Evolutionary conservation across 2,888 invertebrate species (phyloP).

Genomic region (Ormyrus nitidulus): DNA sequence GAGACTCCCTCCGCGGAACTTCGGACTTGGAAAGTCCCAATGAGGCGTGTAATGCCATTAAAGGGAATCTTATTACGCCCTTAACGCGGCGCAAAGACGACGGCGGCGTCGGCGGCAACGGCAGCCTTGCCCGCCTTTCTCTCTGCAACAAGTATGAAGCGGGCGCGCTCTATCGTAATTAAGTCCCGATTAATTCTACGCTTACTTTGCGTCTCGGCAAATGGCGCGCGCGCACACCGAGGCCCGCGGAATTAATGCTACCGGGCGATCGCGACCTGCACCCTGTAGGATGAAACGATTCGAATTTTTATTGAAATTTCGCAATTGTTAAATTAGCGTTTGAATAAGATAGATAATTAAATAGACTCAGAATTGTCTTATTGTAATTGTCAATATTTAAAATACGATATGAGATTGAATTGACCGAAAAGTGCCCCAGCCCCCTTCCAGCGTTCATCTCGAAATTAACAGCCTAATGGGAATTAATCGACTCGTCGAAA

Average conservation of each 20-base stretch:
- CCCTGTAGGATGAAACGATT: no score
- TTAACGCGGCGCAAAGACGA: slow-evolving; percentile 61
- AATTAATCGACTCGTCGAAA: no score
- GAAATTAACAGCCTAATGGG: no score
- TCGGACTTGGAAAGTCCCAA: slow-evolving; percentile 74
- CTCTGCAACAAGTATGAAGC: not conserved
- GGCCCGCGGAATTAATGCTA: slow-evolving; percentile 40
- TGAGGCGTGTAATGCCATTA: slow-evolving; percentile 76
- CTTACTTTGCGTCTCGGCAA: slow-evolving; percentile 65
- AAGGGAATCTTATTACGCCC: slow-evolving; percentile 74
- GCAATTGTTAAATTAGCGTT: no score
- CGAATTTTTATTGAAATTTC: no score
- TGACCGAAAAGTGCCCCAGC: no score
- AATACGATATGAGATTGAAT: no score
- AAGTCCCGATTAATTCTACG: slow-evolving; percentile 71
- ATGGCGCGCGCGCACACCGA: slow-evolving; percentile 58
- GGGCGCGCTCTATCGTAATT: slow-evolving; percentile 64
- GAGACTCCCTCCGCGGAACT: slow-evolving; percentile 62
- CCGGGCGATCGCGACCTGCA: not conserved
- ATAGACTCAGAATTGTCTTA: no score
- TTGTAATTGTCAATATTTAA: no score
- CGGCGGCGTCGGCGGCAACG: slow-evolving; percentile 24
- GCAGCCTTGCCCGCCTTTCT: slow-evolving; percentile 14
- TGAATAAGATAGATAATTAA: no score
- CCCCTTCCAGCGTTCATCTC: no score